These are phyloP conservation scores for Procambarus virginalis DNA, from an alignment of 1,140 invertebrate genomes.

Conservation along the genomic window DNA sequence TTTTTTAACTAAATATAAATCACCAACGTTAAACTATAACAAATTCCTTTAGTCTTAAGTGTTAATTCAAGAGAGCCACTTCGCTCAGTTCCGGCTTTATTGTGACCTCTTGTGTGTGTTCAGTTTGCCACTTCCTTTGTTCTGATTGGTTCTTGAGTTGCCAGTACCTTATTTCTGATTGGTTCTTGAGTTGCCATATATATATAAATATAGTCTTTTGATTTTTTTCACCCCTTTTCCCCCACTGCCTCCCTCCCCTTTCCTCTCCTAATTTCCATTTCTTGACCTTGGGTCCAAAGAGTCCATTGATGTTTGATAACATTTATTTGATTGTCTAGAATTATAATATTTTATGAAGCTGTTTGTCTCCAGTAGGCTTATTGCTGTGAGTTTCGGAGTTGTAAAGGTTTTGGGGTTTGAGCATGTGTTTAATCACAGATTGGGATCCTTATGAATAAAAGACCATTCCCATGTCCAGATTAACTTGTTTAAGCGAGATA, in stretches of 20 bases:
- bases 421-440: too few relatives aligned
- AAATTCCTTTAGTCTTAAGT: conserved; percentile 6
- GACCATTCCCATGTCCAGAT: too few relatives aligned
- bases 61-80: neutral
- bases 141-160: neutral
- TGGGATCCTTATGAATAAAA: too few relatives aligned
- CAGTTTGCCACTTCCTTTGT: neutral
- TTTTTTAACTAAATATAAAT: conserved; percentile 40
- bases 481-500: too few relatives aligned
- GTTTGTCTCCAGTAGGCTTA: conserved; percentile 17
- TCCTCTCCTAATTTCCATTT: neutral
- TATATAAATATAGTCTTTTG: neutral
- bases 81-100: neutral
- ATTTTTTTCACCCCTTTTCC: neutral
- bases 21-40: conserved; percentile 23
- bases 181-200: neutral
- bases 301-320: conserved; percentile 4
- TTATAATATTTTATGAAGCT: conserved; percentile 24
- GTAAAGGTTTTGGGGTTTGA: neutral
- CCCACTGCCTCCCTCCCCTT: neutral
- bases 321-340: conserved; percentile 12
- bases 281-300: neutral
- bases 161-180: neutral
- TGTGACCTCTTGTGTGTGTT: neutral
- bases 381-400: conserved; percentile 25